Percentiles rank a stretch among this genome's conserved stretches.
Conservation (phyloP, 2,797 vertebrate species). For the Karalla daura region DNA sequence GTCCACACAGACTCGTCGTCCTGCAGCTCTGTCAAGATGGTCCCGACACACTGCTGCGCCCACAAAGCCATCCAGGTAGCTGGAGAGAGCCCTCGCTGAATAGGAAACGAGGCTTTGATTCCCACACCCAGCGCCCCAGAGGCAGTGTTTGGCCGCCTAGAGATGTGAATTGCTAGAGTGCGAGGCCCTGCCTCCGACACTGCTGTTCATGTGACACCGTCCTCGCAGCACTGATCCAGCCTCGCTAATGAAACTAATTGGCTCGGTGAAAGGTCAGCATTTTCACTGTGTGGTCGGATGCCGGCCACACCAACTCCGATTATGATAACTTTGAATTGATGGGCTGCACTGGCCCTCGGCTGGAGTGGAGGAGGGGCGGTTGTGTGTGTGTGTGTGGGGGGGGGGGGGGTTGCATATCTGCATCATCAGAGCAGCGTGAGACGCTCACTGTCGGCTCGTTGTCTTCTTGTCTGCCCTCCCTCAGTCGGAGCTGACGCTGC, state of each 20-base stretch:
- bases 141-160: neutral
- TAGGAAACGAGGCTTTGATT: neutral
- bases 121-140: neutral
- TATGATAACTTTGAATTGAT: conserved; percentile 22
- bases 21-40: conserved; percentile 88
- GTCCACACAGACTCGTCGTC: conserved; percentile 95
- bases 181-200: conserved; percentile 3
- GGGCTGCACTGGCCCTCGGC: neutral
- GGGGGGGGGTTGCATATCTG: neutral
- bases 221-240: neutral
- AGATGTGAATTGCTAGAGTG: neutral
- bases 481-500: conserved; percentile 97
- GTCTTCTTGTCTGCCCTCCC: conserved; percentile 18
- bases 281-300: neutral
- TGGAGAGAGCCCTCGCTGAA: neutral
- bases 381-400: no score
- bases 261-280: conserved; percentile 28
- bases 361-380: no score
- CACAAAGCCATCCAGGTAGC: conserved; percentile 96
- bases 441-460: conserved; percentile 15
- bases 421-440: neutral
- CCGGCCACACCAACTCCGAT: neutral
- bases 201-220: neutral
- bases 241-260: conserved; percentile 24
- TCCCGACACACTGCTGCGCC: conserved; percentile 82